phyloP scores from a whole-genome alignment of 2,888 invertebrate genomes.

The Drosophila incognita region DNA sequence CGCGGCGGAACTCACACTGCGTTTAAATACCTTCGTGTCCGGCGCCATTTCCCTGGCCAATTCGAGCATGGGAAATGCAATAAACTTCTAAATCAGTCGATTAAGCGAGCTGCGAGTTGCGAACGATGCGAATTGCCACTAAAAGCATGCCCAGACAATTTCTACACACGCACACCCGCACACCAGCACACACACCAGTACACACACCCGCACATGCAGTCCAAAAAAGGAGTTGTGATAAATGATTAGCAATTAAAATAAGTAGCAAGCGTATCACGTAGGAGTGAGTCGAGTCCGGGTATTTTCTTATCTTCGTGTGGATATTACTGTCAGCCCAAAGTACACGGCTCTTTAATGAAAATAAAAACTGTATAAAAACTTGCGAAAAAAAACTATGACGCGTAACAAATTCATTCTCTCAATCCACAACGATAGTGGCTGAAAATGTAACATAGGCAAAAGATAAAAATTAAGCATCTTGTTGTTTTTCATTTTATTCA shows the following conservation, averaged over 20 bases:
- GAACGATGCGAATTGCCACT: constrained; percentile 52
- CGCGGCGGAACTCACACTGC: constrained; percentile 47
- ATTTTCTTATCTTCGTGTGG: constrained; percentile 51
- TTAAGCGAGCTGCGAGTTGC: constrained; percentile 67
- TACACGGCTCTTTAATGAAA: constrained; percentile 40
- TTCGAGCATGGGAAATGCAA: constrained; percentile 64
- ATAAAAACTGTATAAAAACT: constrained; percentile 2
- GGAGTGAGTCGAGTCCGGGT: constrained; percentile 25
- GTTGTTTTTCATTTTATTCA: neutral
- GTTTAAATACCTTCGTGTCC: constrained; percentile 77
- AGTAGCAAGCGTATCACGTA: constrained; percentile 56
- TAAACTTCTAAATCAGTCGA: constrained; percentile 79
- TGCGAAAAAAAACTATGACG: neutral
- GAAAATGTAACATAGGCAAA: neutral
- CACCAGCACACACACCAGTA: neutral
- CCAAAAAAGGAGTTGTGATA: constrained; percentile 61
- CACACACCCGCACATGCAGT: constrained; percentile 19
- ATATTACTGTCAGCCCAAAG: constrained; percentile 61
- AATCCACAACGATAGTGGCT: constrained; percentile 15
- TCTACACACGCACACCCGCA: constrained; percentile 10
- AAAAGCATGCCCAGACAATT: constrained; percentile 52
- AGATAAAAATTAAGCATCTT: neutral
- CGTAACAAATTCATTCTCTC: constrained; percentile 3
- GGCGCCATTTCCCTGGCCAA: constrained; percentile 64
- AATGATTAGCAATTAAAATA: constrained; percentile 78